Evolutionary conservation across 64 coral and sea anemone genomes (phyloP).

Genomic region (Astreopora myriophthalma): DNA sequence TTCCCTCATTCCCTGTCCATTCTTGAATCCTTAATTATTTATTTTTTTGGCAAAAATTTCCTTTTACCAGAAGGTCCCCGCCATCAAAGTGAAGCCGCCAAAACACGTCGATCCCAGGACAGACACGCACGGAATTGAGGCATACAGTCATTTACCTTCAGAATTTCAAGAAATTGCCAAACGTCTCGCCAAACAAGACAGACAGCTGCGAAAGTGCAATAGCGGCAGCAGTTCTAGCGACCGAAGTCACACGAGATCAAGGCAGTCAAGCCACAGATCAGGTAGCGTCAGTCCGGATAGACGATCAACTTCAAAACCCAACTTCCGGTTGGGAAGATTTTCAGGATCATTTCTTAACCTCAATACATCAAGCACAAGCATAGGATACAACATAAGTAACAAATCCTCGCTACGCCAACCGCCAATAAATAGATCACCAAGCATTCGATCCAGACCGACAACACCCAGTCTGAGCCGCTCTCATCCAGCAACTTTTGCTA

Average conservation of each 20-base stretch:
- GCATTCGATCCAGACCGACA: conserved; percentile 60
- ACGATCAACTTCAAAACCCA: conserved; percentile 28
- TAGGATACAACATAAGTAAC: background rate
- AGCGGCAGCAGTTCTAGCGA: conserved; percentile 60
- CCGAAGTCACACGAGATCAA: conserved; percentile 45
- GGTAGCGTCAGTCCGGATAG: conserved; percentile 32
- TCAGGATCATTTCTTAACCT: conserved; percentile 43
- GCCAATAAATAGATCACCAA: conserved; percentile 50
- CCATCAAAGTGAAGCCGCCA: conserved; percentile 54
- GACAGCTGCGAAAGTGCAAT: conserved; percentile 61
- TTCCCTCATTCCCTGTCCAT: too few relatives aligned
- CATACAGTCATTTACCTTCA: conserved; percentile 87
- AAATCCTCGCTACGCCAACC: background rate
- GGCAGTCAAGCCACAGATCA: conserved; percentile 68
- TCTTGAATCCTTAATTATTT: too few relatives aligned
- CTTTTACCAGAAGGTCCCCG: conserved; percentile 21
- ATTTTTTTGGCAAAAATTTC: background rate
- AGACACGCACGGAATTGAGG: conserved; percentile 85
- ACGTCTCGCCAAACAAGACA: conserved; percentile 84
- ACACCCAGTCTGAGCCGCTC: conserved; percentile 88
- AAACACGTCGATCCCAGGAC: conserved; percentile 79
- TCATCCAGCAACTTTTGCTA: conserved; percentile 77
- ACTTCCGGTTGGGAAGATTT: conserved; percentile 14
- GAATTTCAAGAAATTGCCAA: conserved; percentile 95
- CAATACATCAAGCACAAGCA: background rate